A percentile compares a stretch with the other conserved stretches of the same genome.
Evolutionary conservation across 2,797 vertebrate genomes (phyloP).

Genomic region (Phoeniculus purpureus): DNA sequence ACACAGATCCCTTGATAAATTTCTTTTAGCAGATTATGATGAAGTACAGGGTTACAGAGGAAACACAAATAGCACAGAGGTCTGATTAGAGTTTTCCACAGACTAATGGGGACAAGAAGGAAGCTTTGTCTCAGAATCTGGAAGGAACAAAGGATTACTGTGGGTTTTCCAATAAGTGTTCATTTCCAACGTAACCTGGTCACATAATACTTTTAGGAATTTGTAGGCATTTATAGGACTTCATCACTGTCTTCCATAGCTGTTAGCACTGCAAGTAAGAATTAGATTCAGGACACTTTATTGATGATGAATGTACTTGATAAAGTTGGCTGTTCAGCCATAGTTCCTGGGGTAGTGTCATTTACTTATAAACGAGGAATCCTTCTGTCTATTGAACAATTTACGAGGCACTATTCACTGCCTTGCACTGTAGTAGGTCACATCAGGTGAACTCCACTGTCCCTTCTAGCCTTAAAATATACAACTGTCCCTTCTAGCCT

Average conservation of each 20-base stretch:
- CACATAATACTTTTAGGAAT: background rate
- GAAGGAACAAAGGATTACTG: background rate
- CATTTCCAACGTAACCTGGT: background rate
- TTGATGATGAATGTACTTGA: background rate
- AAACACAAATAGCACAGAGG: background rate
- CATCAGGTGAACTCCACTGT: background rate
- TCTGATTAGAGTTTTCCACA: background rate
- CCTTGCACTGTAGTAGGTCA: background rate
- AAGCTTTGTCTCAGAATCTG: background rate
- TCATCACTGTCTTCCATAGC: background rate
- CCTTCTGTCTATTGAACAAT: background rate
- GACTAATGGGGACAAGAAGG: background rate
- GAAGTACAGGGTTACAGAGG: background rate
- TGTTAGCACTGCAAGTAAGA: background rate
- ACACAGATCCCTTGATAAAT: background rate
- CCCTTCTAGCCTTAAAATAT: background rate
- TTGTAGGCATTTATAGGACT: background rate
- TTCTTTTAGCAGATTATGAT: background rate
- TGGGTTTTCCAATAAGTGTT: background rate
- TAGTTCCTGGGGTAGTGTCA: background rate
- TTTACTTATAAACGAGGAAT: background rate
- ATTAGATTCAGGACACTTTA: background rate
- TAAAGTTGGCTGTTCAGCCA: background rate
- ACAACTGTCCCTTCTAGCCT: too few relatives aligned
- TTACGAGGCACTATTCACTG: background rate